A percentile compares a stretch with the other conserved stretches of the same genome.
Evolutionary conservation across 1,140 invertebrate genomes (phyloP).

Genomic region (Zaprionus ornatus): DNA sequence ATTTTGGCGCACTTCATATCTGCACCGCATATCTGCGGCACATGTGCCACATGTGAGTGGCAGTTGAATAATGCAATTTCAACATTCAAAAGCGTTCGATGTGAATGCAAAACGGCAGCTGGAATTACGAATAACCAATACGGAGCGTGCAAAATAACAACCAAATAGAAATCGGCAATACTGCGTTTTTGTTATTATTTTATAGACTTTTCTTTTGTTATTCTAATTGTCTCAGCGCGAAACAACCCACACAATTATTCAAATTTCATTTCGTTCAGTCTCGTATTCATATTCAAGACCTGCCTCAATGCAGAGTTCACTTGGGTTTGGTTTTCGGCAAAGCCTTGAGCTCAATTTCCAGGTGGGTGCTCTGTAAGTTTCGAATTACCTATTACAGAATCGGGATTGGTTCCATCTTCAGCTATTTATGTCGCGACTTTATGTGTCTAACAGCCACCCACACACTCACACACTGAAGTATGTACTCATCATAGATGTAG

Average conservation of each 20-base stretch:
- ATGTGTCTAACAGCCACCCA: slow-evolving; percentile 11
- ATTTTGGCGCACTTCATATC: slow-evolving; percentile 1
- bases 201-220: slow-evolving; percentile 33
- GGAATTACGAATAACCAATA: not conserved
- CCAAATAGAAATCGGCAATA: not conserved
- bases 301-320: slow-evolving; percentile 45
- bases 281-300: not conserved
- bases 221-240: slow-evolving; percentile 23
- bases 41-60: slow-evolving; percentile 27
- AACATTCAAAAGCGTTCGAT: slow-evolving; percentile 4
- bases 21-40: slow-evolving; percentile 17
- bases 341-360: slow-evolving; percentile 52
- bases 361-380: slow-evolving; percentile 17
- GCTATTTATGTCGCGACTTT: slow-evolving; percentile 25
- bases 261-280: slow-evolving; percentile 1
- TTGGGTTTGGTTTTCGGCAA: slow-evolving; percentile 38
- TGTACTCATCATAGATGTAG: slow-evolving; percentile 1
- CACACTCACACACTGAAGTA: slow-evolving; percentile 3
- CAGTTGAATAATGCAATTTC: slow-evolving; percentile 36
- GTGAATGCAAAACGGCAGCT: not conserved
- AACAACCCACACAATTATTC: slow-evolving; percentile 34
- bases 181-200: not conserved
- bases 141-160: not conserved
- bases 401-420: slow-evolving; percentile 34
- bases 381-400: slow-evolving; percentile 19